These are phyloP conservation scores for Lasioglossum vierecki DNA, from an alignment of 2,888 invertebrate species.

Conservation along the genomic window DNA sequence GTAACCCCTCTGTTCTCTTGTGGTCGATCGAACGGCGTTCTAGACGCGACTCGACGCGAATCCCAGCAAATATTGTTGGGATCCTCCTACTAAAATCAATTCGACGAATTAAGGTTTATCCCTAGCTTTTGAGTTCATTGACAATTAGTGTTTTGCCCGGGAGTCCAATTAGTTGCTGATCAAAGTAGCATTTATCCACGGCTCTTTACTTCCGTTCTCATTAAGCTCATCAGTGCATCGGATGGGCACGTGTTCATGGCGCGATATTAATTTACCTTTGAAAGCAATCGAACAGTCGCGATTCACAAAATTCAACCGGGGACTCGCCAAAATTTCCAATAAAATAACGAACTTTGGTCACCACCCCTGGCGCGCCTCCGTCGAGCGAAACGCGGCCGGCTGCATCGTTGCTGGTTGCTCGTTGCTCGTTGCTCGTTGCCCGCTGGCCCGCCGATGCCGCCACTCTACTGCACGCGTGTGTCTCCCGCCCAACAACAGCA, in stretches of 20 bases:
- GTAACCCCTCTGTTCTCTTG: not conserved
- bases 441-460: conserved; percentile 14
- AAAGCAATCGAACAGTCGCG: conserved; percentile 74
- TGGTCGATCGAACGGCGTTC: not conserved
- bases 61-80: conserved; percentile 31
- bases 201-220: conserved; percentile 75
- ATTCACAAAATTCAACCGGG: conserved; percentile 73
- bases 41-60: not conserved
- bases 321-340: conserved; percentile 73
- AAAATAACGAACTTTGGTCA: conserved; percentile 71
- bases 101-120: conserved; percentile 66
- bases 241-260: conserved; percentile 75
- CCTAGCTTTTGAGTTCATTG: conserved; percentile 70
- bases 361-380: conserved; percentile 53
- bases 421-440: conserved; percentile 18
- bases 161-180: conserved; percentile 72
- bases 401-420: conserved; percentile 1
- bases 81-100: conserved; percentile 64
- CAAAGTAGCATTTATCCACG: conserved; percentile 74
- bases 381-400: conserved; percentile 35
- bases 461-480: conserved; percentile 12
- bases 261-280: conserved; percentile 76
- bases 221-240: conserved; percentile 75
- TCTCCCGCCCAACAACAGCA: conserved; percentile 17
- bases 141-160: conserved; percentile 73